Percentiles rank a stretch among this genome's conserved stretches.
Conservation (phyloP, 64 coral and sea anemone species). For the Stichodactyla helianthus region DNA sequence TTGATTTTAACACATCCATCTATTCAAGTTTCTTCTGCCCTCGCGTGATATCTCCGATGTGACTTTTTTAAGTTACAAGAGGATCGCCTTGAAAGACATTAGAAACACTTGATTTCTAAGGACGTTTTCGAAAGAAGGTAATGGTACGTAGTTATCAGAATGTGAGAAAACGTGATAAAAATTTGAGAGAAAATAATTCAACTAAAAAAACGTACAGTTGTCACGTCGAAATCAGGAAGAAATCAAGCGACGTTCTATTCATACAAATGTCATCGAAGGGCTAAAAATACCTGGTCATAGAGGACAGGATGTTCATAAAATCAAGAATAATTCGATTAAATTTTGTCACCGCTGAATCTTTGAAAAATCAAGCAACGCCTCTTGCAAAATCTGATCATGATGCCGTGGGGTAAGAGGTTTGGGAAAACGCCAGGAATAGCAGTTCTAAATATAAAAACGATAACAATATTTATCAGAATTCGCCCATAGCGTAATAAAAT, state of each 20-base stretch:
- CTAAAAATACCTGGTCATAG: no score
- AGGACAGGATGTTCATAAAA: not conserved
- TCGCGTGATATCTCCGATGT: no score
- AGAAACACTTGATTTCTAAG: no score
- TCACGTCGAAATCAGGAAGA: not conserved
- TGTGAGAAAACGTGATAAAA: not conserved
- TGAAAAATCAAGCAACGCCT: no score
- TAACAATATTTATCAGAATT: not conserved
- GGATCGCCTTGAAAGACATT: no score
- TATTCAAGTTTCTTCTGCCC: no score
- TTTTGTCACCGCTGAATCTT: no score
- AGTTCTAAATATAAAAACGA: not conserved
- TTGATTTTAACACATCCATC: no score
- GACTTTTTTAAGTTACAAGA: no score
- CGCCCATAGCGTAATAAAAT: not conserved
- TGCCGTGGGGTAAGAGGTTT: not conserved
- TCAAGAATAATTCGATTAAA: not conserved
- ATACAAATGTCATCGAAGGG: not conserved
- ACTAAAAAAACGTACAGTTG: no score
- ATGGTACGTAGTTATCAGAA: not conserved
- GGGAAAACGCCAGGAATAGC: not conserved
- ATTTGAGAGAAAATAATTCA: not conserved
- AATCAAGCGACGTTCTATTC: not conserved
- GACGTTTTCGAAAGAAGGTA: no score
- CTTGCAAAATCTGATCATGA: not conserved